Base-by-base conservation (phyloP, 2,888 invertebrate species). In the Archips crataeganus region DNA sequence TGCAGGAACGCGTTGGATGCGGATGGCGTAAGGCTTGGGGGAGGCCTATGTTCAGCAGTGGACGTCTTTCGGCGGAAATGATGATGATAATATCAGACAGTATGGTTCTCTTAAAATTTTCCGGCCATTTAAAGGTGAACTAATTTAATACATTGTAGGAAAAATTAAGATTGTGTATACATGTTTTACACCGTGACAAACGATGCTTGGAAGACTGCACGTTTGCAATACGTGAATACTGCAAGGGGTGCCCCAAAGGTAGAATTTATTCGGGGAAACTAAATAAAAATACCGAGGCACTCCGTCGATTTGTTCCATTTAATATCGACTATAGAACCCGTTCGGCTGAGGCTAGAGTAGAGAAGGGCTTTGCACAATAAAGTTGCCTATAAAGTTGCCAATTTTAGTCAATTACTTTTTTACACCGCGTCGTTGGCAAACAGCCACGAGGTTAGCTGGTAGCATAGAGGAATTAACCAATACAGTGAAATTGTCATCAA, bases 281-380 rank as follows among this genome's bases (percentile, higher is more conserved):
- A 83, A 85, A 86, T 85, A 85, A 84, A 85, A 84, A 85, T 90
- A 83, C 86, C 86, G 66, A 79, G 78, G 80, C 83, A 81, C 79
- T 78, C 79, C 75, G 83, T 83, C 86, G 84, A 86, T 88, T 86
- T 85, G 85, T 88, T 84, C 79, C 79, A 79, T 83, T 83, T 85
- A 84, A 84, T 85, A 86, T 82, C 82, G 85, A 81, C 83, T 80
- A 84, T 83, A 81, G 83, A 79, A 84, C 79, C 79, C 78, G 80
- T 83, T 81, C 81, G 83, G 83, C 76, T 82, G 81, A 74, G 85
- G 79, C 75, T 78, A 79, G 76, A 71, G 82, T 84, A 78, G 79
- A 75, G 77, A 77, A 81, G 77, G 83, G 71, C 70, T 23, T 11
- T 8, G 32, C 5, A 23, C 54, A 8, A 51, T 54, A 34, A 57